Base-by-base conservation (phyloP, 2,797 vertebrate species). In the Basileuterus tristriatus region DNA sequence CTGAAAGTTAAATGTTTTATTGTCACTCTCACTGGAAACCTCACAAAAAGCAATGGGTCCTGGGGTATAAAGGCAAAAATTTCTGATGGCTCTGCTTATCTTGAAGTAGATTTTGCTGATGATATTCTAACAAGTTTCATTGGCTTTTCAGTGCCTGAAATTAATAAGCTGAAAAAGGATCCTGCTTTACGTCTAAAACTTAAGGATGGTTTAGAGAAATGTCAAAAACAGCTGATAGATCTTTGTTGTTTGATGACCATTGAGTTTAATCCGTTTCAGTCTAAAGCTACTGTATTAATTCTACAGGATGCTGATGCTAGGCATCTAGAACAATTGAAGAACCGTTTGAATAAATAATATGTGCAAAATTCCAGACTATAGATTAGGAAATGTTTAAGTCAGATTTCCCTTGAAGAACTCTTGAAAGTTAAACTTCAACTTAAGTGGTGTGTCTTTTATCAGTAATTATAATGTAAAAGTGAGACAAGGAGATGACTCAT, bases 201-300 rank as follows among this genome's bases (percentile, higher is more conserved):
- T 83, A 98, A 97, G 29, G 83, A 96, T 4, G 99, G 99, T 70
- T 98, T 99, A 97, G 98, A 97, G 91, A 98, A 98, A 62, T 99
- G 99, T 96, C 99, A 99, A 69, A 98, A 98, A 90, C 98, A 98
- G 80, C 97, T 99, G 80, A 99, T 99, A 97, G 99, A 99, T 96
- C 99, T 99, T 97, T 99, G 99, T 96, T 99, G 99, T 76, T 89
- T 99, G 81, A 99, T 99, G 99, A 99, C 98, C 44, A 91, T 99
- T 65, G 93, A 94, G 81, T 98, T 98, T 63, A 95, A 98, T 90
- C 97, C 98, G 15, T 95, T 87, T 21, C 94, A 90, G 34, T 94
- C 96, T 76, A 98, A 98, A 96, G 98, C 98, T 44, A 94, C 98
- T 60, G 98, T 99, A 59, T 94, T 98, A 72, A 89, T 96, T 89